Percentiles rank a stretch among this genome's conserved stretches.
phyloP scores from a whole-genome alignment of 2,888 invertebrate species.

The Aphelenchoides bicaudatus region DNA sequence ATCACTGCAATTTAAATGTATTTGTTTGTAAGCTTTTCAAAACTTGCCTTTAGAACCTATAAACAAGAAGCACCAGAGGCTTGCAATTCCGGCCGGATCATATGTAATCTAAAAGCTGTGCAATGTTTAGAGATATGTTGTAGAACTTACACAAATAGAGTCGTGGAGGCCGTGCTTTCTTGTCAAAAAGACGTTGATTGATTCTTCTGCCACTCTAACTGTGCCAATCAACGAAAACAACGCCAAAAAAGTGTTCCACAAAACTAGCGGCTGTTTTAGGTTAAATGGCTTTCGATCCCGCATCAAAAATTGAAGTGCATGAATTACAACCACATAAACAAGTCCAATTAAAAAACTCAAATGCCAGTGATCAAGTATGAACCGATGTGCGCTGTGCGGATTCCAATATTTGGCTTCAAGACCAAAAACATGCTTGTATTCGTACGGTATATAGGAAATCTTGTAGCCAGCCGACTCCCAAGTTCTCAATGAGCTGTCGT shows the following conservation, averaged over 20 bases:
- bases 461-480: conserved; percentile 6
- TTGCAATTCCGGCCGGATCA: conserved; percentile 49
- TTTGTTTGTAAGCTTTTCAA: no score
- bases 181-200: conserved; percentile 28
- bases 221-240: conserved; percentile 19
- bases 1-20: no score
- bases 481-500: no score
- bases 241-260: conserved; percentile 64
- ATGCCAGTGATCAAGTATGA: conserved; percentile 69
- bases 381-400: conserved; percentile 22
- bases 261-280: conserved; percentile 61
- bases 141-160: conserved; percentile 29
- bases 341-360: conserved; percentile 67
- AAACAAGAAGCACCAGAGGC: conserved; percentile 59
- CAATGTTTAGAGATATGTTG: not conserved
- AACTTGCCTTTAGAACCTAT: conserved; percentile 43
- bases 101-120: conserved; percentile 36
- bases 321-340: conserved; percentile 52
- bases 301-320: conserved; percentile 61
- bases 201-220: conserved; percentile 26
- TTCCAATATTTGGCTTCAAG: conserved; percentile 23
- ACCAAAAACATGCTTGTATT: conserved; percentile 20
- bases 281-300: conserved; percentile 61
- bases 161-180: conserved; percentile 24
- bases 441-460: conserved; percentile 30